A percentile compares a stretch with the other conserved stretches of the same genome.
Evolutionary conservation across 1,140 invertebrate genomes (phyloP).

Genomic region (Hyles euphorbiae): DNA sequence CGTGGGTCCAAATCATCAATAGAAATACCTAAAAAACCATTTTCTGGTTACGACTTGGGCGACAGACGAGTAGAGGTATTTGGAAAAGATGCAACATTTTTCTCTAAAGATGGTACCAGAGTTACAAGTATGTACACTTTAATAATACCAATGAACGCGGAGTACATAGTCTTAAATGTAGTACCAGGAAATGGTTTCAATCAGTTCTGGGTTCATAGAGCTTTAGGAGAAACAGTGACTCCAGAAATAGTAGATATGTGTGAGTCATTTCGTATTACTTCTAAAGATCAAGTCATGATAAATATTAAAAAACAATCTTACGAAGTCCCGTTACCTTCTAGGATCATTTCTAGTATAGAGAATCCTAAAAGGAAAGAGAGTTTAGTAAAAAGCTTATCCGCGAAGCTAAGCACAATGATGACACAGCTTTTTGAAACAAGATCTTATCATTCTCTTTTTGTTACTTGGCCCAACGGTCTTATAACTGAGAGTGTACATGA

Average conservation of each 20-base stretch:
- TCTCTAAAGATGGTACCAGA: conserved; percentile 65
- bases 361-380: conserved; percentile 24
- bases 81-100: conserved; percentile 59
- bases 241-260: conserved; percentile 32
- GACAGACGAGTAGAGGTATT: conserved; percentile 70
- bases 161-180: conserved; percentile 49
- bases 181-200: conserved; percentile 41
- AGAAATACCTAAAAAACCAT: conserved; percentile 33
- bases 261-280: conserved; percentile 43
- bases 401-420: conserved; percentile 15
- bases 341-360: conserved; percentile 11
- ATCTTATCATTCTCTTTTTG: conserved; percentile 51
- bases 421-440: conserved; percentile 28
- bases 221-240: conserved; percentile 33
- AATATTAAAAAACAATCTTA: conserved; percentile 58
- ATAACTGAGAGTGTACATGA: conserved; percentile 66
- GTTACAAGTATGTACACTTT: conserved; percentile 56
- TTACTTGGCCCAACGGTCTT: conserved; percentile 74
- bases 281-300: conserved; percentile 56
- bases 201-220: conserved; percentile 54
- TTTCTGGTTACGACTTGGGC: conserved; percentile 68
- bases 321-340: conserved; percentile 18
- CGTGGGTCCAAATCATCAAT: conserved; percentile 9
- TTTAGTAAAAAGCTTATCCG: conserved; percentile 14
- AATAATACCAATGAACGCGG: conserved; percentile 60